Evolutionary conservation across 2,888 invertebrate genomes (phyloP).

Genomic region (Eupithecia insigniata): DNA sequence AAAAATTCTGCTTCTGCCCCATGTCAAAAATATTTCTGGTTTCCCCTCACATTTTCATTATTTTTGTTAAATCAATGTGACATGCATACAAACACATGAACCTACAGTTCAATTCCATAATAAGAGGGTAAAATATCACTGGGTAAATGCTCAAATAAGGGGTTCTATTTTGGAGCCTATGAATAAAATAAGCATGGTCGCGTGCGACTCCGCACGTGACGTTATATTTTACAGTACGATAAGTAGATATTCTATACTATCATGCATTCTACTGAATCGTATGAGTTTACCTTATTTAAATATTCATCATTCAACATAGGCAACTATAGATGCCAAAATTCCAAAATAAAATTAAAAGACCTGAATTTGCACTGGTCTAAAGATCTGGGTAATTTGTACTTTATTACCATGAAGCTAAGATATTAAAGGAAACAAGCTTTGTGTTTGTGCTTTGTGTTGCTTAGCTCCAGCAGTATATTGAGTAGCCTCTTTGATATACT

Average conservation of each 20-base stretch:
- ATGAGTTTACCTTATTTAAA: neutral
- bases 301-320: neutral
- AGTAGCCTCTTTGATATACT: too few species aligned
- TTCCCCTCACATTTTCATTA: too few species aligned
- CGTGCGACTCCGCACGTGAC: conserved; percentile 38
- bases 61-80: neutral
- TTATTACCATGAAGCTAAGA: too few species aligned
- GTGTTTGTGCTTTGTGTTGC: too few species aligned
- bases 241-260: neutral
- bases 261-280: neutral
- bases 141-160: conserved; percentile 20
- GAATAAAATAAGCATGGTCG: conserved; percentile 39
- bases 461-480: too few species aligned
- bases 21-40: too few species aligned
- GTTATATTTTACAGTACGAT: neutral
- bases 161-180: conserved; percentile 32
- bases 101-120: neutral
- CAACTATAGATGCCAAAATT: neutral
- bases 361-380: neutral
- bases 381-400: neutral
- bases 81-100: neutral
- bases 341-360: neutral
- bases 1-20: too few species aligned
- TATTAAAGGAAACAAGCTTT: too few species aligned
- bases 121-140: neutral